phyloP scores from a whole-genome alignment of 1,140 invertebrate species.

The Camponotus vicinus region DNA sequence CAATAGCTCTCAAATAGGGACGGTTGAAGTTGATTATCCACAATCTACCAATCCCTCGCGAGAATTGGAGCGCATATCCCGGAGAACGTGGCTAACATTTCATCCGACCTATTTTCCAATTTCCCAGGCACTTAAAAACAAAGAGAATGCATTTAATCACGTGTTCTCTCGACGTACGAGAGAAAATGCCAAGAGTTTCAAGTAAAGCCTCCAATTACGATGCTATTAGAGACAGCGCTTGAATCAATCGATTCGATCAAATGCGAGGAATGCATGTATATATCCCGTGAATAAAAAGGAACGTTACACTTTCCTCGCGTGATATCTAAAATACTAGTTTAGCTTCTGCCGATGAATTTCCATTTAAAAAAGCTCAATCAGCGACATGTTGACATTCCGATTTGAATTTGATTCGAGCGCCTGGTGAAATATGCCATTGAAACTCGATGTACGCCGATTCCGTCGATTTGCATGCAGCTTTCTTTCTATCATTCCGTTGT shows the following conservation, averaged over 20 bases:
- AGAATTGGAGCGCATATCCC: conserved; percentile 32
- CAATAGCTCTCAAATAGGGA: conserved; percentile 31
- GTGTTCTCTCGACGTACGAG: background rate
- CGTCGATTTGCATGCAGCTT: conserved; percentile 28
- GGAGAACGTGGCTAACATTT: conserved; percentile 18
- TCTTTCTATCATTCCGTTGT: background rate
- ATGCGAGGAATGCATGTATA: background rate
- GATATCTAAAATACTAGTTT: conserved; percentile 17
- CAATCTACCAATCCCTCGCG: conserved; percentile 18
- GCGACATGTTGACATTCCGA: conserved; percentile 10
- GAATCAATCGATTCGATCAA: background rate
- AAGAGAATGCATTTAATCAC: conserved; percentile 10
- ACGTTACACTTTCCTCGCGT: background rate
- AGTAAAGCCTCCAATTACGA: background rate
- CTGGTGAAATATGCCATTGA: conserved; percentile 38
- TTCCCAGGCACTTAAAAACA: background rate
- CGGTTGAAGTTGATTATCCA: conserved; percentile 55
- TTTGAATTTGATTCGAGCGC: background rate
- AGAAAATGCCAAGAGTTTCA: background rate
- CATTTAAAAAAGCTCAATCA: conserved; percentile 55
- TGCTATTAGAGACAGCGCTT: background rate
- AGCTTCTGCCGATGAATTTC: conserved; percentile 5
- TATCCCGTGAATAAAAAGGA: background rate
- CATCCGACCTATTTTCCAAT: conserved; percentile 43
- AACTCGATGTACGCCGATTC: background rate